phyloP scores from a whole-genome alignment of 2,888 invertebrate species.

The Mesorhabditis belari region DNA sequence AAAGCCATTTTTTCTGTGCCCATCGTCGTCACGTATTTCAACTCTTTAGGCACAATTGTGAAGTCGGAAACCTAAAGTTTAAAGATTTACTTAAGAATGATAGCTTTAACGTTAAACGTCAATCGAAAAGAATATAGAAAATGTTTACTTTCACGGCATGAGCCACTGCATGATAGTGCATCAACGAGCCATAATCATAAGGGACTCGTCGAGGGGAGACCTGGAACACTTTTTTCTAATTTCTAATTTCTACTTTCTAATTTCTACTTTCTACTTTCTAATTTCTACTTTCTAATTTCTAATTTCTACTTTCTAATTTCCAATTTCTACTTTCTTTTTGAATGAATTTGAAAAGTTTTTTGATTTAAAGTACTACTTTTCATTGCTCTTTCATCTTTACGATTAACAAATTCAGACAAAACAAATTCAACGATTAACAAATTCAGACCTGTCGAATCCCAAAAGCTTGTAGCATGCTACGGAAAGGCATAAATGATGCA shows the following conservation, averaged over 20 bases:
- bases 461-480: slow-evolving; percentile 51
- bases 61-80: slow-evolving; percentile 47
- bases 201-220: slow-evolving; percentile 48
- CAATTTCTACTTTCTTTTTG: no score
- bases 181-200: slow-evolving; percentile 50
- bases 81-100: no score
- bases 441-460: slow-evolving; percentile 44
- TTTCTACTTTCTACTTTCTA: no score
- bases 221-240: slow-evolving; percentile 14
- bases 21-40: slow-evolving; percentile 53
- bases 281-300: no score
- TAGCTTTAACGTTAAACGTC: not conserved
- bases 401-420: not conserved
- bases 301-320: no score
- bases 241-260: no score
- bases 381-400: not conserved
- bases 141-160: slow-evolving; percentile 44
- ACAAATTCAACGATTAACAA: not conserved
- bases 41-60: slow-evolving; percentile 51
- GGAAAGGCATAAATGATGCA: slow-evolving; percentile 52
- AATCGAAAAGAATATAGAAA: not conserved
- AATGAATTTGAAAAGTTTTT: no score
- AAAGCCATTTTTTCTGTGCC: slow-evolving; percentile 52
- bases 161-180: slow-evolving; percentile 52
- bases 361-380: no score